Evolutionary conservation across 2,113 vertebrate species (phyloP), one percentile per base, ranked within the genome.

Genomic region (Sinocyclocheilus anshuiensis): DNA sequence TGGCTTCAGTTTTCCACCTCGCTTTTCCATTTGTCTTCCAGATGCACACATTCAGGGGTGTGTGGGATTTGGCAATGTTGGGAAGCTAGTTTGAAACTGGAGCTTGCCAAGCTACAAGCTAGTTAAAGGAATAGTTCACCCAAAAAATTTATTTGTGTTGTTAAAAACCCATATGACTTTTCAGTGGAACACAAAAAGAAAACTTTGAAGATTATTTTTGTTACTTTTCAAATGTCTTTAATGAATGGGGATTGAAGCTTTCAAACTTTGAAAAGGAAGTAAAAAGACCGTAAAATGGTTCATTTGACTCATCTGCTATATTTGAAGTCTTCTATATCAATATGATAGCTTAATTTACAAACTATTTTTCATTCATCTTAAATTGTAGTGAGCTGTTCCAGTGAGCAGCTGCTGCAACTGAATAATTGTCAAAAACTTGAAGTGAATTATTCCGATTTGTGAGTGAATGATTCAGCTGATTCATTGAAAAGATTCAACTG

Each of bases 21-120:
- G 1, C 36, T 72, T 72, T 42, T 5, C 22, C 22, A 45, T 76
- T 76, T 76, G 22, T 76, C 42, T 50, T 45, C 72, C 72, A 26
- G n/a, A 76, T 6, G 2, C 72, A 50, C n/a, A 16, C 42, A 48
- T 76, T 26, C n/a, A 24, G 42, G 72, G 72, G 12, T 24, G 39
- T 76, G 22, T 76, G 22, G n/a, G 48, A 50, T 77, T 77, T 77
- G 45, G 48, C 76, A 77, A 4, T 77, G 48, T 55, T 77, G 48
- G 76, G n/a, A 24, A 50, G 72, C 72, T 76, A 48, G 42, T 48
- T 76, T 48, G 6, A 45, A 76, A 76, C n/a, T 48, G n/a, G n/a
- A 24, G 12, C 39, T 24, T 76, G 72, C 72, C 72, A 24, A 76
- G 12, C 12, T 50, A 76, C 2, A 76, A 26, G 24, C 63, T 29